Evolutionary conservation across 2,797 vertebrate species (phyloP).

Genomic region (Arctocebus calabarensis): DNA sequence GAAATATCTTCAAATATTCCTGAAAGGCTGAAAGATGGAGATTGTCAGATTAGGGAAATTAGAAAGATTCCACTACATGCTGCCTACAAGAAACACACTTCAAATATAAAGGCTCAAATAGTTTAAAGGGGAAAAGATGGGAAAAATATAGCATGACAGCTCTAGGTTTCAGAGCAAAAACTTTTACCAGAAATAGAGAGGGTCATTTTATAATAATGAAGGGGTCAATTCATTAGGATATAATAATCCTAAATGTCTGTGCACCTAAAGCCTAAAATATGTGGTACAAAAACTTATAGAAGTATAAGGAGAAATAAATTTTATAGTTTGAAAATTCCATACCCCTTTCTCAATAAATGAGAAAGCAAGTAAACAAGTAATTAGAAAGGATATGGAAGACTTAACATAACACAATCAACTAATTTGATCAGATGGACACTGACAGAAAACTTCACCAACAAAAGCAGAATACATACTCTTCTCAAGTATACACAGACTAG

Average conservation of each 20-base stretch:
- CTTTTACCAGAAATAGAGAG: not conserved
- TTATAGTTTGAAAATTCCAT: not conserved
- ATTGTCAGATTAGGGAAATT: slow-evolving; percentile 5
- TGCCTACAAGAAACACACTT: not conserved
- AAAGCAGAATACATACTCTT: slow-evolving; percentile 25
- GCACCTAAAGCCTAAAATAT: not conserved
- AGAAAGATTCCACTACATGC: not conserved
- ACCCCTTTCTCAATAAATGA: not conserved
- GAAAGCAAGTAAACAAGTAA: slow-evolving; percentile 7
- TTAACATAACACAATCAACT: not conserved
- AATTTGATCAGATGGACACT: not conserved
- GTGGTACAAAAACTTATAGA: slow-evolving; percentile 2
- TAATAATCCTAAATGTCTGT: not conserved
- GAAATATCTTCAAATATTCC: not conserved
- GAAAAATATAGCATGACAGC: not conserved
- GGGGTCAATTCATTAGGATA: not conserved
- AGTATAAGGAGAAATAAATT: not conserved
- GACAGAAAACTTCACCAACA: not conserved
- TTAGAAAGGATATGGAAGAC: not conserved
- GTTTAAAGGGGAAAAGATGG: not conserved
- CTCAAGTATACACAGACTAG: not conserved
- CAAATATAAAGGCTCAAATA: not conserved
- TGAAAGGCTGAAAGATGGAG: not conserved
- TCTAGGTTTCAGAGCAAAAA: slow-evolving; percentile 19
- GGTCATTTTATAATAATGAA: not conserved